phyloP scores from a whole-genome alignment of 2,113 vertebrate species.

The Barnardius zonarius region DNA sequence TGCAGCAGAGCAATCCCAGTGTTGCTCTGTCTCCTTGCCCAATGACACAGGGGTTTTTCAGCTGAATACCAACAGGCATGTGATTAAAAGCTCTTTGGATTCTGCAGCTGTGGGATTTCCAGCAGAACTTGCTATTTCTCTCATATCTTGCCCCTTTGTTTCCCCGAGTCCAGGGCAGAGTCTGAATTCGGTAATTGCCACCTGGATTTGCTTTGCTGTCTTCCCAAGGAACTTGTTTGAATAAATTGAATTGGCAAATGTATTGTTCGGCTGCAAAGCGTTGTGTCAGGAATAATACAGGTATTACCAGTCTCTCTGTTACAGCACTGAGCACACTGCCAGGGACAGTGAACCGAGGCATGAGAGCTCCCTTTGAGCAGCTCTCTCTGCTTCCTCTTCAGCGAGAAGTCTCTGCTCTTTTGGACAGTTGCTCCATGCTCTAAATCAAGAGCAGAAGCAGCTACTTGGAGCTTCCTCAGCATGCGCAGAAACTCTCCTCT shows the following conservation, averaged over 20 bases:
- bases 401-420: fast-evolving
- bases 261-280: neutral
- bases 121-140: constrained; percentile 26
- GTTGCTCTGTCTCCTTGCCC: constrained; percentile 34
- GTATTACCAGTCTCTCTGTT: neutral
- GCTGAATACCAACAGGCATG: neutral
- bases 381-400: neutral
- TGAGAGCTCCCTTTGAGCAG: constrained; percentile 12
- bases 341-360: neutral
- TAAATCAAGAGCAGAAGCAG: neutral
- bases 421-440: neutral
- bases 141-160: constrained; percentile 47
- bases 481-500: neutral
- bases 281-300: constrained; percentile 43
- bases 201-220: constrained; percentile 60
- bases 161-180: neutral
- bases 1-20: neutral
- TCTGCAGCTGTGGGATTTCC: constrained; percentile 4
- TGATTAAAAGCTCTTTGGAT: constrained; percentile 22
- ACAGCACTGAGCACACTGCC: neutral
- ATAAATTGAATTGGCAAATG: constrained; percentile 61
- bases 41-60: neutral
- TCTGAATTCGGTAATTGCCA: constrained; percentile 34
- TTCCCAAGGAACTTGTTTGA: constrained; percentile 61
- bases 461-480: neutral